Conservation (phyloP, 2,888 invertebrate species). For the Parnassius orleans region DNA sequence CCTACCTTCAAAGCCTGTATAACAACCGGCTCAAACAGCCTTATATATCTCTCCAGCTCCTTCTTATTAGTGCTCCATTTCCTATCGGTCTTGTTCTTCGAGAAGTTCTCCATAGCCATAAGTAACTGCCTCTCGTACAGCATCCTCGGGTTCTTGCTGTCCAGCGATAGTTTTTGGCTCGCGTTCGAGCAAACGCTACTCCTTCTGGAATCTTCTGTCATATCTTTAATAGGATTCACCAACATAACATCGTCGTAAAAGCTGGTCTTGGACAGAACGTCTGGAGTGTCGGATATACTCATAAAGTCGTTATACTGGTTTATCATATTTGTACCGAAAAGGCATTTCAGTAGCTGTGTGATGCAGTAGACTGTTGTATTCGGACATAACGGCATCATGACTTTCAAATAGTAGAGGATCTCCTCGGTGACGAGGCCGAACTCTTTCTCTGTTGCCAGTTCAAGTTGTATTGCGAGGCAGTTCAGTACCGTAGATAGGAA, state of each 20-base stretch:
- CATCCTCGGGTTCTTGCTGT: conserved; percentile 61
- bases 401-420: conserved; percentile 86
- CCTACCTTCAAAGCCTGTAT: conserved; percentile 93
- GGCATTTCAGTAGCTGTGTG: conserved; percentile 87
- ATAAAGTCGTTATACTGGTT: conserved; percentile 66
- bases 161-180: conserved; percentile 59
- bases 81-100: conserved; percentile 67
- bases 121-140: conserved; percentile 58
- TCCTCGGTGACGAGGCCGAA: conserved; percentile 89
- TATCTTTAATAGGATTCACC: conserved; percentile 43
- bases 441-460: conserved; percentile 85
- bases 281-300: conserved; percentile 48
- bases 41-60: conserved; percentile 87
- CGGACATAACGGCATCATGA: conserved; percentile 85
- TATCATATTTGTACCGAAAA: conserved; percentile 88
- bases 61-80: conserved; percentile 76
- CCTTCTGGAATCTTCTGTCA: conserved; percentile 46
- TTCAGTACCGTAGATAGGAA: conserved; percentile 84
- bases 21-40: conserved; percentile 96
- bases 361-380: conserved; percentile 87
- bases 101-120: conserved; percentile 69
- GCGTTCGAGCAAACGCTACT: conserved; percentile 56
- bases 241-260: conserved; percentile 63
- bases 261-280: conserved; percentile 27
- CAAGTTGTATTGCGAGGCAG: conserved; percentile 85